Percentiles rank a stretch among this genome's conserved stretches.
These are phyloP conservation scores for Ceriagrion tenellum DNA, from an alignment of 2,888 invertebrate species.

Conservation along the genomic window DNA sequence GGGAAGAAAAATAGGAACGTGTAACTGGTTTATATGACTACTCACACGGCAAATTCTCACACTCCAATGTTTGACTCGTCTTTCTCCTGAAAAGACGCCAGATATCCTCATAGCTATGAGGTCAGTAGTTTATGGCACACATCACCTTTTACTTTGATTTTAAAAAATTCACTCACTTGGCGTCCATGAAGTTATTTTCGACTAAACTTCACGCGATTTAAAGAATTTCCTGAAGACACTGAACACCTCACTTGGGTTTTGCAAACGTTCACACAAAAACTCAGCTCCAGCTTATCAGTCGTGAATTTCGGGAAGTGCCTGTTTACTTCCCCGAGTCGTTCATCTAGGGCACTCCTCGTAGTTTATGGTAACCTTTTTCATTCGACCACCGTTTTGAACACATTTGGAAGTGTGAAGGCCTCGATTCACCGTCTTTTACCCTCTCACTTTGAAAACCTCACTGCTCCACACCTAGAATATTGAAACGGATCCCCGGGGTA, in stretches of 20 bases:
- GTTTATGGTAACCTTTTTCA: conserved; percentile 53
- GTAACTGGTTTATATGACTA: conserved; percentile 54
- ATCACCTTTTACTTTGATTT: neutral
- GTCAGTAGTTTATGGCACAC: conserved; percentile 55
- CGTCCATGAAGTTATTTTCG: neutral
- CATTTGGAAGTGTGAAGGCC: conserved; percentile 10
- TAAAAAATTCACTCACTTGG: conserved; percentile 45
- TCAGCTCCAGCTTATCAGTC: neutral
- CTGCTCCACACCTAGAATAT: neutral
- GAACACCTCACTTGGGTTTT: neutral
- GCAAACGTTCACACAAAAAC: neutral
- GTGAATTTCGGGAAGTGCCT: neutral
- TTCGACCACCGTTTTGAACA: conserved; percentile 42
- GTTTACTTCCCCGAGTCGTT: neutral
- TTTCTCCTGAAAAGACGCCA: conserved; percentile 28
- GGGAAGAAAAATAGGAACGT: conserved; percentile 57
- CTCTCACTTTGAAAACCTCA: neutral
- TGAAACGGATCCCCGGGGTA: neutral
- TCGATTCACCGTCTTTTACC: neutral
- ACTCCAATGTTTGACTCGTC: conserved; percentile 45
- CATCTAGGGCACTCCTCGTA: neutral
- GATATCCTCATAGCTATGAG: conserved; percentile 17
- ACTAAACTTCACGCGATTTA: too few species aligned
- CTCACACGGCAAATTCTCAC: conserved; percentile 59
- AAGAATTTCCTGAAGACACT: neutral